Base-by-base conservation (phyloP, 2,797 vertebrate genomes). In the Acanthornis magna region DNA sequence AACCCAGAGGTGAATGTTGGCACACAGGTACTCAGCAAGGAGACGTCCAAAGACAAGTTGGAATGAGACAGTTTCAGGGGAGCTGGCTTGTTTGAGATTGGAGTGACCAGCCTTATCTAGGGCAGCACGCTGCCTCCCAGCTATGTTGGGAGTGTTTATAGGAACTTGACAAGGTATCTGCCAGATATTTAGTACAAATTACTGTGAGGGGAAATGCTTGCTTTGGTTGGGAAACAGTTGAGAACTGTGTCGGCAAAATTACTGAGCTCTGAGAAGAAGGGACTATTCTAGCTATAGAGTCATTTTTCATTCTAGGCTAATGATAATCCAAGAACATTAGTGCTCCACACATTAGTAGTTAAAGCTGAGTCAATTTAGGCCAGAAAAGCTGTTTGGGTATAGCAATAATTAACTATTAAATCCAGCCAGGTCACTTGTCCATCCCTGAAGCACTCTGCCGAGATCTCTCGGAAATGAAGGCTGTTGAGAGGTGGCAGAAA, bases 381-480 rank as follows among this genome's bases (percentile, higher is more conserved):
- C 57, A 92, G 66, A 91, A 94, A 72, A 89, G 60, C 67, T 60
- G 58, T 94, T 78, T 78, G 68, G 43, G 21, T 71, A 67, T 74
- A 88, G 75, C 54, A 94, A 89, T 95, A 89, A 97, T 94, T 95
- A 95, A 96, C 92, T 84, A 63, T 77, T 78, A 87, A 88, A 88
- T 73, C 55, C 61, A 75, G 63, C 67, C 34, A 71, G 83, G 80
- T 94, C 73, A 84, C 40, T 93, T 66, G 53, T 63, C 87, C 34
- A 71, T 83, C 53, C 53, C 75, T 89, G 71, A 81, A 91, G 76
- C 72, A 26, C 15, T 66, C 40, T 45, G 12, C 32, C 17, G 38
- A 83, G 79, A 79, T 87, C 18, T 63, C 63, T 67, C 48, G 66
- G 83, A 70, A 94, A 81, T 30, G 51, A 12, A 11, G 5, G 25